Evolutionary conservation across 2,888 invertebrate species (phyloP).

Genomic region (Polydrusus cervinus): DNA sequence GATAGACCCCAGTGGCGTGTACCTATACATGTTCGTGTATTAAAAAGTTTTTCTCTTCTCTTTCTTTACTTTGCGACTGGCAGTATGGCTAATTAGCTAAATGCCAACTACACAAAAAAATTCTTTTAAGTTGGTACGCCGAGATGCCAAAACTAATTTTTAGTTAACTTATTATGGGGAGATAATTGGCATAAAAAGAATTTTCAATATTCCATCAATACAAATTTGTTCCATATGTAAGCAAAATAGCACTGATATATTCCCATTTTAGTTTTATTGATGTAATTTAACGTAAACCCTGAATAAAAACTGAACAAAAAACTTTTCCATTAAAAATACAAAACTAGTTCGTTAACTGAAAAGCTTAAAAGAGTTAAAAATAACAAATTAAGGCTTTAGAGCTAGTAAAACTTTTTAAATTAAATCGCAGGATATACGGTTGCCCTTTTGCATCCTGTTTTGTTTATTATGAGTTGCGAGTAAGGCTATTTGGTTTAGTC

Average conservation of each 20-base stretch:
- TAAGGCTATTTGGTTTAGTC: not conserved
- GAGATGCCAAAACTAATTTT: no score
- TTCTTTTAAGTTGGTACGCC: no score
- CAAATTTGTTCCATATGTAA: no score
- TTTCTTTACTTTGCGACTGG: no score
- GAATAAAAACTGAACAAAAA: conserved; percentile 4
- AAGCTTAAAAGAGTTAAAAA: conserved; percentile 11
- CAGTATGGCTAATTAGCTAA: no score
- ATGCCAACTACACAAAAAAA: no score
- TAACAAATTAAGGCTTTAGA: conserved; percentile 22
- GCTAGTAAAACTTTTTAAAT: conserved; percentile 20
- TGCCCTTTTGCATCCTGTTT: conserved; percentile 9
- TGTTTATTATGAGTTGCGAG: not conserved
- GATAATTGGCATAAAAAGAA: not conserved
- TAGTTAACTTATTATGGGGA: no score
- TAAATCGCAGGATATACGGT: conserved; percentile 9
- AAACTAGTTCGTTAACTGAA: conserved; percentile 26
- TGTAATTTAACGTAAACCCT: conserved; percentile 11
- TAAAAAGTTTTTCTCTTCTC: no score
- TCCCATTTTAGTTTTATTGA: not conserved
- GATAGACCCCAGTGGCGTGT: no score
- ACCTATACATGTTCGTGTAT: no score
- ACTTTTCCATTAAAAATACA: conserved; percentile 28
- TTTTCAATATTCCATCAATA: not conserved
- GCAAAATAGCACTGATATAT: no score